Percentiles rank a stretch among this genome's conserved stretches.
These are phyloP conservation scores for Bubalus kerabau DNA, from an alignment of 2,113 vertebrate species.

Conservation along the genomic window DNA sequence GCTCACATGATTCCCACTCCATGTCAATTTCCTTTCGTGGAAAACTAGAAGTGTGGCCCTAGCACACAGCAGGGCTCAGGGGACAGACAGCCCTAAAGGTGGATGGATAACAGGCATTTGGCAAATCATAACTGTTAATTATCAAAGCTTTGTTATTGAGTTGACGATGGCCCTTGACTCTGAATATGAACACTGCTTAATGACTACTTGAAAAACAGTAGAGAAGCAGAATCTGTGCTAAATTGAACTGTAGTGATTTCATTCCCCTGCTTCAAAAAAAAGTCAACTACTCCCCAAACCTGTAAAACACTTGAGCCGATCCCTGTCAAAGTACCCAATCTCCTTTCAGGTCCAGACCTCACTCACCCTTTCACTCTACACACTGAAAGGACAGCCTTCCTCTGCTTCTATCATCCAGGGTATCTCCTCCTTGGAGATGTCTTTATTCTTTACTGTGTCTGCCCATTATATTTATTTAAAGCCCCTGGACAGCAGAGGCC, in stretches of 20 bases:
- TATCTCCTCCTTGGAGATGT: not conserved
- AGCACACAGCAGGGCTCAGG: not conserved
- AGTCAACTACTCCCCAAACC: not conserved
- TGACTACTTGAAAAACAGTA: not conserved
- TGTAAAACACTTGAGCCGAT: not conserved
- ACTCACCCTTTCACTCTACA: rapidly evolving
- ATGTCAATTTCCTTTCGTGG: not conserved
- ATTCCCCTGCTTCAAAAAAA: not conserved
- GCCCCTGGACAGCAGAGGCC: not conserved
- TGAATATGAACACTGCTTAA: not conserved
- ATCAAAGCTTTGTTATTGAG: not conserved
- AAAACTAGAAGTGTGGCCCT: not conserved
- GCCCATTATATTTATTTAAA: not conserved
- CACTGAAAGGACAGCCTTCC: not conserved
- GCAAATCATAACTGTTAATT: not conserved
- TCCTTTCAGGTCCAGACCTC: not conserved
- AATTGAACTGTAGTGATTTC: not conserved
- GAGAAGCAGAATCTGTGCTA: not conserved
- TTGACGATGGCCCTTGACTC: not conserved
- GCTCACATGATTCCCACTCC: not conserved
- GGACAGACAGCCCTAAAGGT: not conserved
- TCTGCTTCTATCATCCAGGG: rapidly evolving
- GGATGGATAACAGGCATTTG: too few relatives aligned
- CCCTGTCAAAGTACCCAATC: not conserved
- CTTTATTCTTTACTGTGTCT: not conserved